phyloP scores from a whole-genome alignment of 2,113 vertebrate genomes.

The Onychostoma macrolepis region DNA sequence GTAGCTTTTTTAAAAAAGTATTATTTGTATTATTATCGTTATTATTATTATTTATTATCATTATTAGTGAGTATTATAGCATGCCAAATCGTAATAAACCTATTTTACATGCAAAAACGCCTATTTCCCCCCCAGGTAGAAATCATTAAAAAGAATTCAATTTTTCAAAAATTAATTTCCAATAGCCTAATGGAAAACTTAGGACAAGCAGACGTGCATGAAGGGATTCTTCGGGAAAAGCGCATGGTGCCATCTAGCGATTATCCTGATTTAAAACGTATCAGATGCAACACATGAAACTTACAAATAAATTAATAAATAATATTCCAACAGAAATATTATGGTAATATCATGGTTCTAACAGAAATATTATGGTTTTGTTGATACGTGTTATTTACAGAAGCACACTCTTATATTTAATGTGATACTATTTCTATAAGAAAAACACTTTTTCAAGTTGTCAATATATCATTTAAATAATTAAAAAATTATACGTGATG shows the following conservation, averaged over 20 bases:
- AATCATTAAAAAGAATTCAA: background rate
- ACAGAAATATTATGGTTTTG: background rate
- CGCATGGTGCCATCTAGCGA: constrained; percentile 36
- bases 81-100: background rate
- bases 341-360: background rate
- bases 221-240: background rate
- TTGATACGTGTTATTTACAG: background rate
- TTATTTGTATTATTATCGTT: background rate
- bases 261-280: background rate
- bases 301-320: constrained; percentile 39
- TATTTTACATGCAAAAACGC: background rate
- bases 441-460: background rate
- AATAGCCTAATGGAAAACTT: background rate
- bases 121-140: too few species aligned
- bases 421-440: background rate
- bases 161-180: background rate
- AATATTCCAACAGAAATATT: constrained; percentile 54
- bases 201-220: too few species aligned
- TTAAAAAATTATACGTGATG: background rate
- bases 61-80: background rate
- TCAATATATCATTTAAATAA: background rate
- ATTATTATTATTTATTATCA: background rate
- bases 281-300: background rate
- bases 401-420: background rate
- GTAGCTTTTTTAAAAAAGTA: too few species aligned